phyloP scores from a whole-genome alignment of 1,140 invertebrate genomes.

The Brachionus koreanus region DNA sequence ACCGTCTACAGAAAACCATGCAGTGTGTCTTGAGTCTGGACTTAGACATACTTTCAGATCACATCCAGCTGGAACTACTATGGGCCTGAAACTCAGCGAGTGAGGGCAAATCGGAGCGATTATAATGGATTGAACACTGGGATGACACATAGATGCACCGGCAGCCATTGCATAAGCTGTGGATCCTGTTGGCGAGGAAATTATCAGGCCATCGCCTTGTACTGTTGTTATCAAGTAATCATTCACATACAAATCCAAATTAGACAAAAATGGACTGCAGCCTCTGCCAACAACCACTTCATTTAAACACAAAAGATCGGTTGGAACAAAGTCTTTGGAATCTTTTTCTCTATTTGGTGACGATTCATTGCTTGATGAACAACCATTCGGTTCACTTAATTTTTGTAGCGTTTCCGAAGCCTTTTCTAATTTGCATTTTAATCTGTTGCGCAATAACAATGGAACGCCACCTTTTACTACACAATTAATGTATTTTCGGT shows the following conservation, averaged over 20 bases:
- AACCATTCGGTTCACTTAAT: neutral
- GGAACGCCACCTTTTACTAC: constrained; percentile 41
- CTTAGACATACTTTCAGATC: constrained; percentile 65
- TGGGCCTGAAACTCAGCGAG: constrained; percentile 88
- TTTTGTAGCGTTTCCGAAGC: neutral
- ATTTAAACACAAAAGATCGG: constrained; percentile 66
- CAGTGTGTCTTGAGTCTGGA: constrained; percentile 25
- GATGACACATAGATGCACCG: constrained; percentile 66
- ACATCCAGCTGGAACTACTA: constrained; percentile 84
- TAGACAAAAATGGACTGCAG: constrained; percentile 86
- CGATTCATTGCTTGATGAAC: neutral
- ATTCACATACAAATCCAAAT: constrained; percentile 89
- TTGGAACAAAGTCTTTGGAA: neutral
- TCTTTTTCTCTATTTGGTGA: neutral
- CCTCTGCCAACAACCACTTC: constrained; percentile 93
- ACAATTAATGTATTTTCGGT: constrained; percentile 31
- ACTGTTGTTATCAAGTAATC: constrained; percentile 92
- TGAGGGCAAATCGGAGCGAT: constrained; percentile 95
- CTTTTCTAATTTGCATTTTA: constrained; percentile 37
- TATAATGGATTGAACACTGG: constrained; percentile 92
- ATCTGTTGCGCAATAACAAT: constrained; percentile 7
- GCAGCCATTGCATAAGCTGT: constrained; percentile 90
- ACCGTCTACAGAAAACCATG: constrained; percentile 43
- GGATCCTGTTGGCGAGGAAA: constrained; percentile 91
- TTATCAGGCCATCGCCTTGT: constrained; percentile 89